Evolutionary conservation across 1,140 invertebrate species (phyloP).

Genomic region (Hestina assimilis): DNA sequence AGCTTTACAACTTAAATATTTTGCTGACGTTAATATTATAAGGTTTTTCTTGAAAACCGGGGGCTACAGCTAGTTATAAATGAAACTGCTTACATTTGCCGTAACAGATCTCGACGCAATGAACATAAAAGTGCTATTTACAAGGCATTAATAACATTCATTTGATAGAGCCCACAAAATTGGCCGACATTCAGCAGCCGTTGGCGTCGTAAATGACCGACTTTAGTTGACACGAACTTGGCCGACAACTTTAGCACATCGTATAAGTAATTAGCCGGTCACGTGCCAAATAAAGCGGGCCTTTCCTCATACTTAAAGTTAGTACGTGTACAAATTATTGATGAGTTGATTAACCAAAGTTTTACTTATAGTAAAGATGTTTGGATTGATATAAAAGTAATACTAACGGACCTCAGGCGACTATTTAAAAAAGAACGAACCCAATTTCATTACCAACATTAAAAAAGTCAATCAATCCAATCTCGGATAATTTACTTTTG

Average conservation of each 20-base stretch:
- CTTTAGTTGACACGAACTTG: slow-evolving; percentile 25
- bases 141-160: neutral
- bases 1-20: no score
- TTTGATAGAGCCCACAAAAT: slow-evolving; percentile 4
- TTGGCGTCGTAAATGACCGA: slow-evolving; percentile 16
- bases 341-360: slow-evolving; percentile 14
- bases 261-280: slow-evolving; percentile 29
- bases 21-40: no score
- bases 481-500: no score
- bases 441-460: no score
- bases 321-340: slow-evolving; percentile 24
- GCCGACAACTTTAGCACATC: slow-evolving; percentile 26
- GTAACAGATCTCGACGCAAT: neutral
- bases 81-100: no score
- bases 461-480: no score
- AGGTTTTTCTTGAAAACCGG: no score
- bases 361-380: neutral
- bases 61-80: no score
- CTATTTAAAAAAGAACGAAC: no score
- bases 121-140: slow-evolving; percentile 3
- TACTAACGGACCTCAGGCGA: no score
- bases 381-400: no score
- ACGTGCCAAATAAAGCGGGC: slow-evolving; percentile 23
- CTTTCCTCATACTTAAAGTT: slow-evolving; percentile 22
- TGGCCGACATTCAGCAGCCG: slow-evolving; percentile 23